Evolutionary conservation across 2,113 vertebrate species (phyloP).

Genomic region (Romanogobio albipinnatus): DNA sequence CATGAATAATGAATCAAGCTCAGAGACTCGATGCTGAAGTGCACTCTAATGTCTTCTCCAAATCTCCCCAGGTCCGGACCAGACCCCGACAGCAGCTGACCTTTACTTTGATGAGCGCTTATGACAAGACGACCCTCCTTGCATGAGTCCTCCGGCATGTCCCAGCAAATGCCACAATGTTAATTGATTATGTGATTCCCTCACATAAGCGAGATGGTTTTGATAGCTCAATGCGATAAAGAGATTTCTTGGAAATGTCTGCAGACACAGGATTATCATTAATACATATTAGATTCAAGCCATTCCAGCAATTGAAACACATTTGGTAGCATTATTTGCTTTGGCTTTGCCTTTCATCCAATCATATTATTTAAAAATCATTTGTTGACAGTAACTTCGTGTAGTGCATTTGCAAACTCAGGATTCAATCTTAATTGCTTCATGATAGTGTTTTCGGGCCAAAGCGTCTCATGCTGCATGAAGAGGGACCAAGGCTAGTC

Average conservation of each 20-base stretch:
- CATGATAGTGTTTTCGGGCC: slow-evolving; percentile 12
- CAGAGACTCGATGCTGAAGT: slow-evolving; percentile 33
- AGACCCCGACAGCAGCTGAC: slow-evolving; percentile 25
- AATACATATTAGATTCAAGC: background rate
- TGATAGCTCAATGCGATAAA: background rate
- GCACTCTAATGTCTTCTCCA: slow-evolving; percentile 41
- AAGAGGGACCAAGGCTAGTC: slow-evolving; percentile 55
- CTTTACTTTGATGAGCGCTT: slow-evolving; percentile 42
- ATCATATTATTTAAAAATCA: background rate
- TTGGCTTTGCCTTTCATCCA: background rate
- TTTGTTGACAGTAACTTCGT: background rate
- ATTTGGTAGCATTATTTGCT: slow-evolving; percentile 2
- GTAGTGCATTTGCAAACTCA: slow-evolving; percentile 6
- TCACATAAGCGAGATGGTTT: slow-evolving; percentile 15
- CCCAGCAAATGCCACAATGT: slow-evolving; percentile 46
- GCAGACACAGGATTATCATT: background rate
- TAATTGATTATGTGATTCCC: slow-evolving; percentile 49
- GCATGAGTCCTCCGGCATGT: slow-evolving; percentile 35
- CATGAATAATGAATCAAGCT: slow-evolving; percentile 59
- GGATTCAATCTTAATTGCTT: slow-evolving; percentile 7
- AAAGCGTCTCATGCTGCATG: slow-evolving; percentile 62
- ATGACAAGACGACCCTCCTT: slow-evolving; percentile 29
- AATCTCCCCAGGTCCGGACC: slow-evolving; percentile 35
- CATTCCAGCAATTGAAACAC: background rate
- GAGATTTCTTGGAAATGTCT: background rate